Evolutionary conservation across 2,113 vertebrate genomes (phyloP), one percentile per base, ranked within the genome.

Genomic region (Pardalotus punctatus): DNA sequence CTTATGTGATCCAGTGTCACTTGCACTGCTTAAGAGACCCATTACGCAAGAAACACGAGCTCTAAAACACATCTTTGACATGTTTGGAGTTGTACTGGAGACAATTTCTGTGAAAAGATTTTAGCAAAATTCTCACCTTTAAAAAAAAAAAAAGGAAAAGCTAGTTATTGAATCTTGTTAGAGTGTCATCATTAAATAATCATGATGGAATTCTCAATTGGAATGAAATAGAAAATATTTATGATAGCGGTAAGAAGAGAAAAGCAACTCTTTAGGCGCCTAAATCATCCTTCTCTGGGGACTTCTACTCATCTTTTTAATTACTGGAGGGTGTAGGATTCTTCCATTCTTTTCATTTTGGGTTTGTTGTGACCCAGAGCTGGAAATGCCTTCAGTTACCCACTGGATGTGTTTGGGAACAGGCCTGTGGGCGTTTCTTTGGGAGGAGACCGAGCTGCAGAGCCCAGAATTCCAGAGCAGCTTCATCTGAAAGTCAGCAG

Each of bases 201-300:
- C 43, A 80, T 51, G 13, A 87, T 38, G 25, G 70, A 84, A 88
- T 70, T 91, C 78, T 83, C 38, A 67, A 11, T 13, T 53, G 79
- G 27, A 94, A 72, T 79, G 31, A 94, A 94, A 86, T 2, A 77
- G 70, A 76, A 94, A 94, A 73, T 86, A 85, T 81, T 85, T 94
- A 62, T 93, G 50, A 31, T 57, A 84, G 86, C 16, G 42, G 28
- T 69, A 51, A 69, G 24, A 61, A 60, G 20, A 78, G 57, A 82
- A 92, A 90, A 88, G 7, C 29, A 83, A 17, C 36, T 83, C 40
- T 64, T 89, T 28, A 74, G 43, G 58, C 61, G 78, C 25, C 25
- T 35, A 86, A 71, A 89, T 67, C 51, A 74, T 74, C 43, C 40
- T 57, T 84, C 67, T 77, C 48, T n/a, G 60, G 47, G n/a, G 51